Evolutionary conservation across 1,140 invertebrate species (phyloP).

Genomic region (Nephotettix cincticeps): DNA sequence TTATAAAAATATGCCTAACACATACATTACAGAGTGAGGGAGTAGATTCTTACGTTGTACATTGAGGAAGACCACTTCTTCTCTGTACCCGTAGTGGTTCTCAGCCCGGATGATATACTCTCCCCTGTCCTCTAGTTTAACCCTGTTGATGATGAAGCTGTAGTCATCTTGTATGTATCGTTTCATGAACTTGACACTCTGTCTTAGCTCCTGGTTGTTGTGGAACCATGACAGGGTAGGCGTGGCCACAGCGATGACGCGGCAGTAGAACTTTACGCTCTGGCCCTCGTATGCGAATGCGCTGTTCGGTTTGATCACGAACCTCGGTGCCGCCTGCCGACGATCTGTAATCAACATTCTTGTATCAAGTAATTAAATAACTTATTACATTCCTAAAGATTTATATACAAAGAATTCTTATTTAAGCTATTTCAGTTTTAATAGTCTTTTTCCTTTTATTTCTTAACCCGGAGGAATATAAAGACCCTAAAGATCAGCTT

Average conservation of each 20-base stretch:
- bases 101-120: slow-evolving; percentile 97
- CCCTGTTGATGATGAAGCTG: slow-evolving; percentile 95
- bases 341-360: slow-evolving; percentile 66
- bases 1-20: too few species aligned
- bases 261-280: slow-evolving; percentile 95
- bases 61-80: slow-evolving; percentile 96
- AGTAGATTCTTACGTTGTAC: slow-evolving; percentile 79
- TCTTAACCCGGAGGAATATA: neutral
- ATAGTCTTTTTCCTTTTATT: neutral
- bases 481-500: neutral
- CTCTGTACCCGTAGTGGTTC: slow-evolving; percentile 95
- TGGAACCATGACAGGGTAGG: slow-evolving; percentile 95
- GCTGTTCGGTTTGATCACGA: slow-evolving; percentile 94
- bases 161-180: slow-evolving; percentile 95
- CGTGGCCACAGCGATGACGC: slow-evolving; percentile 91
- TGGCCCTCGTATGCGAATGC: slow-evolving; percentile 97
- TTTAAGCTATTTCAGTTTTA: neutral
- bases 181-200: slow-evolving; percentile 99
- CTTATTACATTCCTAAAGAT: neutral
- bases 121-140: slow-evolving; percentile 92
- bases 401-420: neutral
- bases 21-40: too few species aligned
- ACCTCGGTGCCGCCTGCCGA: slow-evolving; percentile 94
- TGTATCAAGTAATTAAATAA: neutral
- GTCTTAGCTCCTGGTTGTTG: slow-evolving; percentile 89